Base-by-base conservation (phyloP, 2,888 invertebrate species). In the Parnassius orleans region DNA sequence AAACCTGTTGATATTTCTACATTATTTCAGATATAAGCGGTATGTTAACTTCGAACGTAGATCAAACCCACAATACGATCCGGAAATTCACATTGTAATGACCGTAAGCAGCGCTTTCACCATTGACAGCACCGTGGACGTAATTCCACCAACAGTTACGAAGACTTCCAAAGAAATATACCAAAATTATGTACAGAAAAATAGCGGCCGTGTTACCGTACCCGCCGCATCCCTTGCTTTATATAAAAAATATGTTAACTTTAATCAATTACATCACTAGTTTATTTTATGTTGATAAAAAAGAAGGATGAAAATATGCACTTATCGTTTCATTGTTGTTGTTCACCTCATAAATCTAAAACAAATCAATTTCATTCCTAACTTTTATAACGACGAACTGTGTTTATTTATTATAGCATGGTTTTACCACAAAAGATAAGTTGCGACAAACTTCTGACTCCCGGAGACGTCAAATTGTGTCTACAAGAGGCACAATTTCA, bases 141-240 rank as follows among this genome's bases (percentile, higher is more conserved):
- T 95, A 19, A 93, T 93, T 52, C 93, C 95, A 33, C 96, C 96
- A 1, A 93, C 90, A 3, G 95, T 96, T 12, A 90, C 91, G 10
- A 86, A 92, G 68, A 84, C 90, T 12, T 93, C 95, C 52, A 89
- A 93, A 57, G 94, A 94, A 69, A 93, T 96, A 67, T 97, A 97
- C 79, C 88, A 93, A 65, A 93, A 93, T 57, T 96, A 96, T 60
- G 93, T 96, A 3, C 90, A 72, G 79, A 93, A 73, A 77, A 87
- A 69, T 77, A 87, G 69, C 90, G 95, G 94, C 89, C 60, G 86
- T 77, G 47, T 85, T 67, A 64, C 93, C 85, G 79, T 84, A 2
- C 75, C 83, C 0, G 24, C 74, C 0, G 72, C 72, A 1, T 82
- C 85, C 1, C 12, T 82, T 0, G 77, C 78, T 2, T 61, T 79